These are phyloP conservation scores for Chouioia cunea DNA, from an alignment of 2,888 invertebrate genomes.

Conservation along the genomic window DNA sequence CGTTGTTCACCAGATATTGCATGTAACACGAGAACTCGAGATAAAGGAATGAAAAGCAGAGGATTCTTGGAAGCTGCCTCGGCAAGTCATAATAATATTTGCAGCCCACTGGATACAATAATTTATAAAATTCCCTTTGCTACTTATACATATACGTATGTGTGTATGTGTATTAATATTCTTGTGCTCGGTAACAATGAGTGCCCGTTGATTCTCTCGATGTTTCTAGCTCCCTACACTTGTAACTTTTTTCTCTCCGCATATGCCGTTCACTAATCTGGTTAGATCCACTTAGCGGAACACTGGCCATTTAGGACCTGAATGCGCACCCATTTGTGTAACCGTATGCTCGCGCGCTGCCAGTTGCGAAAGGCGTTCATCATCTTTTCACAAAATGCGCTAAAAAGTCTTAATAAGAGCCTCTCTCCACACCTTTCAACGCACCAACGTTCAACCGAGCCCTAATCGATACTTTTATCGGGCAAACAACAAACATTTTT, in stretches of 20 bases:
- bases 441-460: too few species aligned
- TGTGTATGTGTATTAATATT: too few species aligned
- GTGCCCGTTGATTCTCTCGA: too few species aligned
- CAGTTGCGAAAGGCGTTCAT: not conserved
- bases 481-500: too few species aligned
- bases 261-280: constrained; percentile 66
- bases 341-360: not conserved
- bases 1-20: constrained; percentile 59
- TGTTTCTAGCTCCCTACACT: too few species aligned
- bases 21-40: constrained; percentile 67
- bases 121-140: too few species aligned
- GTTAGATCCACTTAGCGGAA: constrained; percentile 69
- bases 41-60: constrained; percentile 69
- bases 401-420: constrained; percentile 63
- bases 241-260: too few species aligned
- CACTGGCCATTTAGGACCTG: constrained; percentile 68
- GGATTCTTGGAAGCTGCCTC: constrained; percentile 64
- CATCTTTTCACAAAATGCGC: constrained; percentile 61
- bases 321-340: constrained; percentile 49
- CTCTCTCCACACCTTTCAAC: too few species aligned
- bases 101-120: constrained; percentile 54
- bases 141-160: too few species aligned
- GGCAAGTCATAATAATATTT: constrained; percentile 62
- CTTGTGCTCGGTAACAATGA: too few species aligned
- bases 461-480: too few species aligned